Percentiles rank a stretch among this genome's conserved stretches.
These are phyloP conservation scores for Sebastes minor DNA, from an alignment of 2,797 vertebrate species.

Conservation along the genomic window DNA sequence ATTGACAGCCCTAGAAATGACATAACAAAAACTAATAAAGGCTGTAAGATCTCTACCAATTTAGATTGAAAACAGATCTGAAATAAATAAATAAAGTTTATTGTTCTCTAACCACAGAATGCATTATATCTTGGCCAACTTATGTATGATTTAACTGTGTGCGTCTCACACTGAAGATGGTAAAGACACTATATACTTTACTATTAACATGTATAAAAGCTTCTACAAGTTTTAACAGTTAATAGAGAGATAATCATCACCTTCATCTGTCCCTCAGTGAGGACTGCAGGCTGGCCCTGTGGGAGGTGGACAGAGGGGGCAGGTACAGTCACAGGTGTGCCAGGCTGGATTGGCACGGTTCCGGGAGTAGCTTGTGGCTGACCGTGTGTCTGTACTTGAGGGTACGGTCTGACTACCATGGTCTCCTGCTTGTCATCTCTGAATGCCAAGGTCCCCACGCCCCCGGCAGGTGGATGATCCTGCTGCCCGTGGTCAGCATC, in stretches of 20 bases:
- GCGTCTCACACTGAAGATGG: neutral
- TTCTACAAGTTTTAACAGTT: neutral
- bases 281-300: constrained; percentile 88
- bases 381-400: constrained; percentile 86
- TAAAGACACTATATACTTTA: neutral
- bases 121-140: neutral
- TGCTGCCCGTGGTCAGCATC: constrained; percentile 87
- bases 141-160: neutral
- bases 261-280: constrained; percentile 94
- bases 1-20: neutral
- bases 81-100: neutral
- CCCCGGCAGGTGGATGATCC: constrained; percentile 82
- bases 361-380: constrained; percentile 86
- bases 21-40: neutral
- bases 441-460: constrained; percentile 80
- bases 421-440: constrained; percentile 98
- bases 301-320: constrained; percentile 90
- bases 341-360: constrained; percentile 88
- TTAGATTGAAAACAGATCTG: neutral
- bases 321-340: constrained; percentile 88
- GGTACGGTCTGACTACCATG: constrained; percentile 95
- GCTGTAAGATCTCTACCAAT: neutral
- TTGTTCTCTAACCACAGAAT: neutral
- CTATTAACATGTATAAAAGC: neutral
- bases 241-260: constrained; percentile 69